A percentile compares a stretch with the other conserved stretches of the same genome.
These are phyloP conservation scores for Papilio protenor DNA, from an alignment of 2,888 invertebrate species.

Conservation along the genomic window DNA sequence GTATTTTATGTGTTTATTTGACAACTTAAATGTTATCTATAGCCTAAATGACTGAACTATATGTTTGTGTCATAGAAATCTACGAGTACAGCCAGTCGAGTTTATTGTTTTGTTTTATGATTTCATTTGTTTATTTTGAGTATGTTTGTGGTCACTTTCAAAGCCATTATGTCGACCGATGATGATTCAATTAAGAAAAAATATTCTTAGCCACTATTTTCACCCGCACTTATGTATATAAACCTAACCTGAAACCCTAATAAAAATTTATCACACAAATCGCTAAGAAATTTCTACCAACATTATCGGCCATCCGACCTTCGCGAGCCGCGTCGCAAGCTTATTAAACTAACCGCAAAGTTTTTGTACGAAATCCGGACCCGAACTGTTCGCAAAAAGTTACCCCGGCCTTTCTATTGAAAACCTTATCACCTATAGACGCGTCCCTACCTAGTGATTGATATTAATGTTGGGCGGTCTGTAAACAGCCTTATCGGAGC, in stretches of 20 bases:
- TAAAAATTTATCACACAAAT: constrained; percentile 35
- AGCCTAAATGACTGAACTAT: too few species aligned
- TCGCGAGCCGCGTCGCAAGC: constrained; percentile 23
- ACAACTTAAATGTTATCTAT: too few species aligned
- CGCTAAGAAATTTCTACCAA: constrained; percentile 5
- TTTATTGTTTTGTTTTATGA: too few species aligned
- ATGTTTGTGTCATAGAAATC: too few species aligned
- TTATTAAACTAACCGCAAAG: constrained; percentile 40
- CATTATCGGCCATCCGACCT: constrained; percentile 30
- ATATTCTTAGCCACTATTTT: neutral
- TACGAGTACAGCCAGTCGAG: too few species aligned
- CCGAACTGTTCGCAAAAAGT: constrained; percentile 56
- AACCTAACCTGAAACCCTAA: constrained; percentile 30
- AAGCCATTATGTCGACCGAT: neutral
- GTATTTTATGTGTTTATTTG: neutral
- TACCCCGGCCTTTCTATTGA: constrained; percentile 61
- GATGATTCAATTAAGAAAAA: neutral
- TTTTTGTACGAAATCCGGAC: constrained; percentile 49
- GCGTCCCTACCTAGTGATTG: constrained; percentile 69
- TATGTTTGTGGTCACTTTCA: neutral
- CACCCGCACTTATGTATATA: constrained; percentile 6
- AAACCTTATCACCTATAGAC: constrained; percentile 70
- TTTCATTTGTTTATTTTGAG: neutral
- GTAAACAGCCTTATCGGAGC: constrained; percentile 66
- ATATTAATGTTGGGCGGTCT: constrained; percentile 71